Conservation (phyloP, 2,797 vertebrate species). For the Centroberyx gerrardi region DNA sequence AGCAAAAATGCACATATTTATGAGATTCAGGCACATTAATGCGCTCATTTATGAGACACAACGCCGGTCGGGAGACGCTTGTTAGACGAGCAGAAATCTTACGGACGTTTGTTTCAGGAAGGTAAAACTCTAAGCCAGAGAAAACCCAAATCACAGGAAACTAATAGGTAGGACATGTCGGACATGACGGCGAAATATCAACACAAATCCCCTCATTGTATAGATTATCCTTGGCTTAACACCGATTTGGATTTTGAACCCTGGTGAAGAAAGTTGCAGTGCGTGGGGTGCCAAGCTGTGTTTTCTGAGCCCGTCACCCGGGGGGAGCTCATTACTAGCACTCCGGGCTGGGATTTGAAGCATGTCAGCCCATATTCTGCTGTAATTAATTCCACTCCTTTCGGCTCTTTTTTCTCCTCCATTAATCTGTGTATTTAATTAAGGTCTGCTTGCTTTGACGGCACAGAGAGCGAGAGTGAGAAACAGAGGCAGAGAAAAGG, state of each 20-base stretch:
- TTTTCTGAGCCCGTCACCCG: constrained; percentile 34
- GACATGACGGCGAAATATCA: constrained; percentile 29
- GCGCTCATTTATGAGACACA: neutral
- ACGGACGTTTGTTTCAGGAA: neutral
- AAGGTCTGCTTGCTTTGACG: constrained; percentile 54
- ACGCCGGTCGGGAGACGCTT: neutral
- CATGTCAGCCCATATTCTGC: constrained; percentile 55
- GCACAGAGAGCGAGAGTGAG: constrained; percentile 5
- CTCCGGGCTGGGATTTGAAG: constrained; percentile 62
- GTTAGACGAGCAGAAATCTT: neutral
- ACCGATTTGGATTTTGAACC: constrained; percentile 28
- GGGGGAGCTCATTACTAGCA: constrained; percentile 68
- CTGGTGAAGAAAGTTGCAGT: constrained; percentile 4
- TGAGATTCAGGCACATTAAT: neutral
- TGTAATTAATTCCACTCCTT: constrained; percentile 69
- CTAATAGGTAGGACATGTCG: neutral
- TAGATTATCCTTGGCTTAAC: constrained; percentile 32
- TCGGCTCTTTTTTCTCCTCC: constrained; percentile 54
- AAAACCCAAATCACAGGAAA: neutral
- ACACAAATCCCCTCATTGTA: constrained; percentile 21
- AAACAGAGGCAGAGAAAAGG: neutral
- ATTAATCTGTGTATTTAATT: constrained; percentile 77
- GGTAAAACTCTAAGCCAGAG: neutral
- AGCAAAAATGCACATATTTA: neutral
- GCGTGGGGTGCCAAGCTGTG: constrained; percentile 16